These are phyloP conservation scores for Steatocranus sp. DNA, from an alignment of 2,797 vertebrate species.

Conservation along the genomic window DNA sequence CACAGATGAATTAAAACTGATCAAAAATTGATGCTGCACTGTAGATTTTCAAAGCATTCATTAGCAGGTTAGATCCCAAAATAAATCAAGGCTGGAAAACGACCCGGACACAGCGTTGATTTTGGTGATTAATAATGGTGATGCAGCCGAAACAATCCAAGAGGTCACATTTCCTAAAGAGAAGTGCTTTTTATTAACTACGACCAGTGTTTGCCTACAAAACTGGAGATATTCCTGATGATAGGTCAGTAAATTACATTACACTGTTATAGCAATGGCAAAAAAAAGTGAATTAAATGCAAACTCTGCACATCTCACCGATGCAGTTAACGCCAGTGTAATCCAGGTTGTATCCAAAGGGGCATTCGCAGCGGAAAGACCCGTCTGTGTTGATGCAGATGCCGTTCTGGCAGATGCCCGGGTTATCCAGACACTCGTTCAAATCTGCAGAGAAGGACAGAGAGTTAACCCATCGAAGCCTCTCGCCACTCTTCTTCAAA, in stretches of 20 bases:
- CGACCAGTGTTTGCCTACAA: not conserved
- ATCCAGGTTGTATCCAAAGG: conserved; percentile 91
- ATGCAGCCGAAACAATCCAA: not conserved
- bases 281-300: not conserved
- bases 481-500: not conserved
- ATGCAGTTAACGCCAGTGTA: conserved; percentile 88
- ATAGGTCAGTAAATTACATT: not conserved
- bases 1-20: not conserved
- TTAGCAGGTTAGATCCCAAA: not conserved
- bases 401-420: conserved; percentile 85
- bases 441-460: conserved; percentile 74
- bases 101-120: not conserved
- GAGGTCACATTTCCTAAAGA: not conserved
- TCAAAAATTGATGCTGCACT: not conserved
- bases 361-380: conserved; percentile 94
- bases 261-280: not conserved
- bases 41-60: not conserved
- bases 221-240: not conserved
- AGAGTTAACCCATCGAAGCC: not conserved
- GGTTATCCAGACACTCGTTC: conserved; percentile 89
- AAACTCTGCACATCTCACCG: conserved; percentile 73
- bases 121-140: not conserved
- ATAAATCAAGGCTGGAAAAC: not conserved
- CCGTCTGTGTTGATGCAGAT: conserved; percentile 92
- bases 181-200: not conserved